These are phyloP conservation scores for Micromesistius poutassou DNA, from an alignment of 2,797 vertebrate genomes.

Conservation along the genomic window DNA sequence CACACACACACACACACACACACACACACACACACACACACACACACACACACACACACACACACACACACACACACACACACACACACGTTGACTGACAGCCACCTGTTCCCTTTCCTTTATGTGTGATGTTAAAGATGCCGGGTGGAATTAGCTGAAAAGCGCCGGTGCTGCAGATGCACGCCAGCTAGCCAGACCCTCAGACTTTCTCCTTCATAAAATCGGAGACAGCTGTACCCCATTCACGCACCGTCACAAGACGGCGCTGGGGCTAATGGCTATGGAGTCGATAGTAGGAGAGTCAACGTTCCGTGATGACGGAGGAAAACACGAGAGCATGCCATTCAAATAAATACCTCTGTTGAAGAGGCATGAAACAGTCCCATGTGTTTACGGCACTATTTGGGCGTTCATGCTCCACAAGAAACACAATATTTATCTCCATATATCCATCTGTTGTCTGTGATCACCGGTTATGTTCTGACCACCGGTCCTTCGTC, in stretches of 20 bases:
- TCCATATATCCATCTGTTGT: too few species aligned
- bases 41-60: too few species aligned
- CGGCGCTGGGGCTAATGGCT: neutral
- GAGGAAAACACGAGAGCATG: conserved; percentile 8
- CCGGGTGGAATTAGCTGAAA: conserved; percentile 38
- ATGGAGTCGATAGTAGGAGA: neutral
- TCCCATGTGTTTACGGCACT: too few species aligned
- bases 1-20: neutral
- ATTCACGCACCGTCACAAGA: neutral
- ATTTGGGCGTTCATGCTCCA: neutral
- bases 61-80: too few species aligned
- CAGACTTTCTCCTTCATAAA: neutral
- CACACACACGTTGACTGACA: conserved; percentile 58
- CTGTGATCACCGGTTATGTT: neutral
- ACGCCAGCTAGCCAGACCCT: conserved; percentile 32
- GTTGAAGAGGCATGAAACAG: neutral
- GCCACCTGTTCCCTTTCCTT: conserved; percentile 32
- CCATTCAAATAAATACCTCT: neutral
- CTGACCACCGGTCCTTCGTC: neutral
- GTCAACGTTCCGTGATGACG: neutral
- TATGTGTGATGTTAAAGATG: conserved; percentile 31
- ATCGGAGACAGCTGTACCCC: too few species aligned
- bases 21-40: too few species aligned
- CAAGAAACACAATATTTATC: too few species aligned
- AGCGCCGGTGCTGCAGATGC: conserved; percentile 53